phyloP scores from a whole-genome alignment of 2,797 vertebrate genomes.

The Tamandua tetradactyla region DNA sequence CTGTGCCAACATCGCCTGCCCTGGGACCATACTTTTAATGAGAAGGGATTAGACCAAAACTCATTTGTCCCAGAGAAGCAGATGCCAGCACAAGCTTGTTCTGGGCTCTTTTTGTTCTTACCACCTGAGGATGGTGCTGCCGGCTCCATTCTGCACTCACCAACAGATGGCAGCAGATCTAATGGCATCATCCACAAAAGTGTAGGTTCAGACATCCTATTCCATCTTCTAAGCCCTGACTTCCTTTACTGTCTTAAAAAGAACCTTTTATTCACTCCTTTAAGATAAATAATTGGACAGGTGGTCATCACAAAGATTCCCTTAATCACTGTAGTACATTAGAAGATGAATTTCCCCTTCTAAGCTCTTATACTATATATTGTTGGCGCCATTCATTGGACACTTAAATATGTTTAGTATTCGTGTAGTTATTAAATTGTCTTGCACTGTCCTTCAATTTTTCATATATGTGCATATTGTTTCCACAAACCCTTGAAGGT shows the following conservation, averaged over 20 bases:
- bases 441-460: not conserved
- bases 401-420: not conserved
- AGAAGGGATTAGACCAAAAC: not conserved
- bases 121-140: not conserved
- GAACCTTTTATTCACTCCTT: not conserved
- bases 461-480: not conserved
- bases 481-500: not conserved
- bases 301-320: not conserved
- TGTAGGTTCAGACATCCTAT: not conserved
- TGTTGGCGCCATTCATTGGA: not conserved
- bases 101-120: not conserved
- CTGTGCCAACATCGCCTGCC: no score
- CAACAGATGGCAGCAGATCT: conserved; percentile 67
- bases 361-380: not conserved
- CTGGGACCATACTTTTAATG: not conserved
- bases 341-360: not conserved
- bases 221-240: not conserved
- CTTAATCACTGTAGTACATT: not conserved
- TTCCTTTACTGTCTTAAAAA: not conserved
- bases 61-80: not conserved
- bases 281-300: not conserved
- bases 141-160: conserved; percentile 15
- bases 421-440: not conserved
- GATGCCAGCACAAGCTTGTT: not conserved
- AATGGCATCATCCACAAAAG: not conserved